Base-by-base conservation (phyloP, 2,113 vertebrate species). In the Plecotus auritus region DNA sequence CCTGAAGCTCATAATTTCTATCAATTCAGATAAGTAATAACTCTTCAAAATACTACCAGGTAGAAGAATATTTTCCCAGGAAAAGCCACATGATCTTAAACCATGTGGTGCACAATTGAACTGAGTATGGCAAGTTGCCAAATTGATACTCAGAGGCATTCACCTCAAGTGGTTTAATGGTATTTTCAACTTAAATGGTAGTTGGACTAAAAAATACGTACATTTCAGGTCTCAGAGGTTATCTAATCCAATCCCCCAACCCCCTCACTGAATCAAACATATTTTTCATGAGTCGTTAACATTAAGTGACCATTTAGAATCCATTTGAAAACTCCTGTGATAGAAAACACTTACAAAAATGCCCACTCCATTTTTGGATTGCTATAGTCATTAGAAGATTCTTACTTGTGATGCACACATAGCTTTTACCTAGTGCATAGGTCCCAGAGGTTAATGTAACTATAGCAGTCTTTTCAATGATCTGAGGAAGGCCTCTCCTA, bases 51-150 rank as follows among this genome's bases (percentile, higher is more conserved):
- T 87, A 82, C 35, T 54, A 66, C 40, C 30, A 67, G 17, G 49
- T 18, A 92, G 47, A 84, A 91, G 17, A 40, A 49, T 59, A 85
- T 92, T 95, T 94, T 73, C 82, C 64, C 13, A 82, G 90, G 61
- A 97, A 95, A 94, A 90, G 40, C 2, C 23, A 13, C 42, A 78
- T 66, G 51, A 88, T 84, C 93, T 89, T 88, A 76, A 93, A 96
- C 45, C n/a, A 92, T 45, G 37, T 56, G 30, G 16, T 56, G 28
- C 18, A 77, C 20, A 88, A 90, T 70, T 70, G 35, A 94, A 90
- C 3, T 73, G 22, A 86, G 8, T 66, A 90, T 30, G 69, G 49
- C 9, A 66, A 78, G 54, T 22, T 76, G 78, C 54, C 49, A 93
- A 80, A 51, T 1, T 80, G 51, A 88, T 49, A 74, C 49, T 82